phyloP scores from a whole-genome alignment of 64 coral and sea anemone genomes.

The Actinia tenebrosa region DNA sequence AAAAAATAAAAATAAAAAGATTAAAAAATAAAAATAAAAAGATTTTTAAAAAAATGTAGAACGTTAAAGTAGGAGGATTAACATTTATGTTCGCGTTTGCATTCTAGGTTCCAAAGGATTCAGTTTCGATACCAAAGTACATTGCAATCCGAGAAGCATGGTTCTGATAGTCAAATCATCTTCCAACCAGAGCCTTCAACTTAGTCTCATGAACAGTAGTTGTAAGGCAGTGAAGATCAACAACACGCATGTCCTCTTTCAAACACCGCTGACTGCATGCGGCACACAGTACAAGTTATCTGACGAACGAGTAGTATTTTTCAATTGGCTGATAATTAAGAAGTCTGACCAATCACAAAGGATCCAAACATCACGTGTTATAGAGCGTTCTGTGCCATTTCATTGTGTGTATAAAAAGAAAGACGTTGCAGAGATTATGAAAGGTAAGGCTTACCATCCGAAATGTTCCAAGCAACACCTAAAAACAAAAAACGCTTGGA shows the following conservation, averaged over 20 bases:
- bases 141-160: neutral
- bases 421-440: neutral
- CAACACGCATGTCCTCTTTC: conserved; percentile 3
- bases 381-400: neutral
- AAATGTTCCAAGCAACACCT: neutral
- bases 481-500: no score
- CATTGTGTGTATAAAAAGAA: neutral
- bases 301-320: neutral
- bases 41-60: no score
- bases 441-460: neutral
- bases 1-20: no score
- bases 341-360: neutral
- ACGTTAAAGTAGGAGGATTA: no score
- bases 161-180: neutral
- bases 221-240: neutral
- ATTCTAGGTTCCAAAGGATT: neutral
- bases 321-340: neutral
- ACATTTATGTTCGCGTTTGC: neutral
- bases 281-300: neutral
- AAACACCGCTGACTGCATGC: neutral
- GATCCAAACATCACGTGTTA: neutral
- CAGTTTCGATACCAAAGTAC: neutral
- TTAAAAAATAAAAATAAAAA: no score
- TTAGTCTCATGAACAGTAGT: neutral
- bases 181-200: neutral